Percentiles rank a stretch among this genome's conserved stretches.
These are phyloP conservation scores for Microcebus ravelobensis DNA, from an alignment of 2,113 vertebrate species.

Conservation along the genomic window DNA sequence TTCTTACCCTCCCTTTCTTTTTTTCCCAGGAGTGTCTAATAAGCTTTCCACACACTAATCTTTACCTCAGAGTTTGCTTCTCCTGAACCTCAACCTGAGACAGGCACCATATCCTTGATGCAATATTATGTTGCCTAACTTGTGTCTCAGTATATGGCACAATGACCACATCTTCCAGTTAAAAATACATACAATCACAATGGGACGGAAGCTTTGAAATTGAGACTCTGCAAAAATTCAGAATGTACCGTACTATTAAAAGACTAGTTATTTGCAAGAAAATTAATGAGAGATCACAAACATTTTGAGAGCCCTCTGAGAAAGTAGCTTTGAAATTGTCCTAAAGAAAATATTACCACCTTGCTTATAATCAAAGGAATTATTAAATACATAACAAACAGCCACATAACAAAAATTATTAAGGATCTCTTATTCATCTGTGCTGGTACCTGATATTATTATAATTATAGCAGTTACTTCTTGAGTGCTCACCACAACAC, in stretches of 20 bases:
- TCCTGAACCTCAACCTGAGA: neutral
- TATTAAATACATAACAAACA: neutral
- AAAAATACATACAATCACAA: slow-evolving; percentile 12
- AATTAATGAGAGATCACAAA: neutral
- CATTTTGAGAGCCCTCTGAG: neutral
- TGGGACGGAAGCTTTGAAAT: neutral
- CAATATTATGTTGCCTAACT: neutral
- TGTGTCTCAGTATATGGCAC: neutral
- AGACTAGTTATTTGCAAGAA: neutral
- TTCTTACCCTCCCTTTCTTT: neutral
- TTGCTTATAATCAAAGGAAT: slow-evolving; percentile 9
- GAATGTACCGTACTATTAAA: neutral
- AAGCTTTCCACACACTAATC: neutral
- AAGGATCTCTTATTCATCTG: neutral
- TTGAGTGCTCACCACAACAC: neutral
- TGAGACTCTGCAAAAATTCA: neutral
- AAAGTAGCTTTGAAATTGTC: slow-evolving; percentile 28
- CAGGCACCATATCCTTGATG: neutral
- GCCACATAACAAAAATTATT: neutral
- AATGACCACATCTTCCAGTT: neutral
- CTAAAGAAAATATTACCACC: neutral
- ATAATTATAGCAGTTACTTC: neutral
- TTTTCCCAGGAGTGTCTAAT: neutral
- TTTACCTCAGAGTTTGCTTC: neutral
- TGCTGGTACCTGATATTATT: neutral